These are phyloP conservation scores for Cataglyphis albicans DNA, from an alignment of 2,888 invertebrate genomes.

Conservation along the genomic window DNA sequence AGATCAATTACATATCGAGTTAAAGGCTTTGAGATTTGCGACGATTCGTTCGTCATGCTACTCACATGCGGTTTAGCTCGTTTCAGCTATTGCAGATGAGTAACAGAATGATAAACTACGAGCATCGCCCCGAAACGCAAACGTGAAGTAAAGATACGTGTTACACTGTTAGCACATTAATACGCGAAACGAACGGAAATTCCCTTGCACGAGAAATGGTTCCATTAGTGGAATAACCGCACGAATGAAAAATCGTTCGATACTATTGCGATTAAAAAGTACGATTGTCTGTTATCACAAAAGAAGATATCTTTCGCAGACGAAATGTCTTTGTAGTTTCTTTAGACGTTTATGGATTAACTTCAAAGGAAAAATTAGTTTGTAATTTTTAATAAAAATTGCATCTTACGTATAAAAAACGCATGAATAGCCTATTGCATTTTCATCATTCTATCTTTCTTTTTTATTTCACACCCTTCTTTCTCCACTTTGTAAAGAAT, in stretches of 20 bases:
- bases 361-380: not conserved
- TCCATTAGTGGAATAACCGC: conserved; percentile 47
- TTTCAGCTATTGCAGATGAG: conserved; percentile 30
- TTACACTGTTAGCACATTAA: conserved; percentile 44
- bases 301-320: conserved; percentile 7
- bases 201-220: conserved; percentile 46
- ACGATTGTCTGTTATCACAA: conserved; percentile 22
- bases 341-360: not conserved
- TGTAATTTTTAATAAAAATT: not conserved
- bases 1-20: conserved; percentile 16
- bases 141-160: conserved; percentile 47
- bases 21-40: conserved; percentile 31
- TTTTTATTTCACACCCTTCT: conserved; percentile 33
- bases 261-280: conserved; percentile 37
- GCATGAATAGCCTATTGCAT: not conserved
- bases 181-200: conserved; percentile 48
- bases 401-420: not conserved
- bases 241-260: conserved; percentile 46
- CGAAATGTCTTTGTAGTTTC: not conserved
- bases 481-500: conserved; percentile 20
- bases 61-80: conserved; percentile 10
- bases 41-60: conserved; percentile 12
- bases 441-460: conserved; percentile 24
- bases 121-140: conserved; percentile 26
- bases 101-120: conserved; percentile 50